phyloP scores from a whole-genome alignment of 2,113 vertebrate species.

The Syngnathus typhle region DNA sequence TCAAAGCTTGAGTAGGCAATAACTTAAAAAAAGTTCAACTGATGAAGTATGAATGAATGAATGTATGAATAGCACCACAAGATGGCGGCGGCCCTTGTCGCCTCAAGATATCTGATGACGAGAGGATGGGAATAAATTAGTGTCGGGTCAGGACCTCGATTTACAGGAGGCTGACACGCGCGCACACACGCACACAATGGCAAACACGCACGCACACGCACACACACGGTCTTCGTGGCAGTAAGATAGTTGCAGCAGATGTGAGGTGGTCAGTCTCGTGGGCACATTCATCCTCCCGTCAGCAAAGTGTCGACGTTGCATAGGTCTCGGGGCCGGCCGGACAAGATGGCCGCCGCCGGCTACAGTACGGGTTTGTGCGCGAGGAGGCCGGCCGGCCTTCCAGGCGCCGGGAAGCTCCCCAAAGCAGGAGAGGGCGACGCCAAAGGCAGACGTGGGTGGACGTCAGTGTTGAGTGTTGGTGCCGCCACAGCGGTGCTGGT shows the following conservation, averaged over 20 bases:
- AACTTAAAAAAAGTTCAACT: constrained; percentile 62
- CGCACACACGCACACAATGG: not conserved
- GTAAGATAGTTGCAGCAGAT: constrained; percentile 71
- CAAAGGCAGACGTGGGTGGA: constrained; percentile 13
- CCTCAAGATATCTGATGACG: constrained; percentile 45
- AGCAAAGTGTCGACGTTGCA: constrained; percentile 50
- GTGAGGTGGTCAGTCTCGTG: constrained; percentile 69
- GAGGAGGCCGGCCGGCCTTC: not conserved
- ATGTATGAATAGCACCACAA: constrained; percentile 72
- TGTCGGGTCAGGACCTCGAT: constrained; percentile 67
- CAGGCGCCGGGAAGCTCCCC: not conserved
- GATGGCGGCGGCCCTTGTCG: constrained; percentile 29
- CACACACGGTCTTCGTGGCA: constrained; percentile 41
- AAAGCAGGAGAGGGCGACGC: constrained; percentile 6
- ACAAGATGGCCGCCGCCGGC: constrained; percentile 34
- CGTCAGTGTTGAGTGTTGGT: constrained; percentile 64
- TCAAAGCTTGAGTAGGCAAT: constrained; percentile 65
- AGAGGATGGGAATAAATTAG: constrained; percentile 71
- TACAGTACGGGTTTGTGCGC: constrained; percentile 43
- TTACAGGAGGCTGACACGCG: constrained; percentile 62
- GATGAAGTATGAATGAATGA: constrained; percentile 20
- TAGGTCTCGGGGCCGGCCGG: constrained; percentile 58
- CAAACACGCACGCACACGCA: not conserved
- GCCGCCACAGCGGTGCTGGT: constrained; percentile 64
- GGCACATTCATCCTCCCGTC: constrained; percentile 61